Evolutionary conservation across 2,888 invertebrate genomes (phyloP).

Genomic region (Cephalotes varians): DNA sequence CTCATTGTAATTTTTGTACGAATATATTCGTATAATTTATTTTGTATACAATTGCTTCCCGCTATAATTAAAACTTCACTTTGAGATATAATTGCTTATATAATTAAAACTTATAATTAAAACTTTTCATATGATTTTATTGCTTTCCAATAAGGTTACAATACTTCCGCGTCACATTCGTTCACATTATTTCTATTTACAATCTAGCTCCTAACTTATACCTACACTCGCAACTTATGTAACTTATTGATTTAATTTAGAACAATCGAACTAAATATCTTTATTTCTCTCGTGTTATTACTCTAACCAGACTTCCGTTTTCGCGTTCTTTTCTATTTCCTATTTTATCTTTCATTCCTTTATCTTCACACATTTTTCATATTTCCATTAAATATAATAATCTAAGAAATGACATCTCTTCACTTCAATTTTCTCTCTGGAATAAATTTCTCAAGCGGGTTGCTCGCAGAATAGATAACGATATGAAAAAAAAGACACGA

Average conservation of each 20-base stretch:
- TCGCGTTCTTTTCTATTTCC: background rate
- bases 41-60: background rate
- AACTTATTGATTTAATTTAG: background rate
- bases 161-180: slow-evolving; percentile 3
- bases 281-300: background rate
- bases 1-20: background rate
- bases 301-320: background rate
- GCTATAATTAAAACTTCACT: too few relatives aligned
- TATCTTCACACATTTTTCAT: background rate
- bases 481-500: background rate
- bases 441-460: background rate
- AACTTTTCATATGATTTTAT: background rate
- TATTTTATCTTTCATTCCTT: background rate
- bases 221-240: background rate
- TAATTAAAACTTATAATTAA: too few relatives aligned
- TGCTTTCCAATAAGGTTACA: background rate
- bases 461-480: background rate
- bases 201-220: background rate
- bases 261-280: background rate
- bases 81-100: too few relatives aligned
- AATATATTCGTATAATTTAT: background rate
- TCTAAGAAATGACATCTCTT: background rate
- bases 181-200: slow-evolving; percentile 1
- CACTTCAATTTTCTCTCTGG: background rate
- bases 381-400: background rate